Percentiles rank a stretch among this genome's conserved stretches.
Conservation (phyloP, 2,797 vertebrate genomes). For the Bradypodion pumilum region DNA sequence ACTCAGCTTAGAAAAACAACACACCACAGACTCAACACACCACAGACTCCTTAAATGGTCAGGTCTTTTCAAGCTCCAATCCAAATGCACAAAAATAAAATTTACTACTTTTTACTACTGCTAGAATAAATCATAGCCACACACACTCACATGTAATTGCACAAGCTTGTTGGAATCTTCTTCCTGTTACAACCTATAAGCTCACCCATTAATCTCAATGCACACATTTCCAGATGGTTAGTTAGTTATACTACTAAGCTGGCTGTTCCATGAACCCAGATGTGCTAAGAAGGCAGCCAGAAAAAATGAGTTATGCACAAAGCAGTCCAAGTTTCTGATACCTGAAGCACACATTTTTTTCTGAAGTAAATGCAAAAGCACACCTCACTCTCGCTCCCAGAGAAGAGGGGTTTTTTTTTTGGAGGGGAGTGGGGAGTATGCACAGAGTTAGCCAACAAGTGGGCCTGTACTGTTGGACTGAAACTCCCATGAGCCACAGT, state of each 20-base stretch:
- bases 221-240: conserved; percentile 64
- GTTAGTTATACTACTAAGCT: conserved; percentile 44
- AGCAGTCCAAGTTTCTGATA: background rate
- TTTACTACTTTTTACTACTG: conserved; percentile 39
- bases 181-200: conserved; percentile 53
- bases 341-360: background rate
- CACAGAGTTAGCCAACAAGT: background rate
- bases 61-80: conserved; percentile 32
- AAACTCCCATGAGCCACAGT: background rate
- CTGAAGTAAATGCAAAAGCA: background rate
- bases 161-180: conserved; percentile 63
- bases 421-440: background rate
- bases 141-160: conserved; percentile 52
- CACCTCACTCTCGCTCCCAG: background rate
- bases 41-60: conserved; percentile 19
- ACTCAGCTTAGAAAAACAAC: conserved; percentile 3
- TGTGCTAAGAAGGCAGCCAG: conserved; percentile 36
- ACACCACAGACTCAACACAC: conserved; percentile 7
- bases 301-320: conserved; percentile 38
- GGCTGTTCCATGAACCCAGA: conserved; percentile 46
- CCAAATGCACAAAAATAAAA: conserved; percentile 50
- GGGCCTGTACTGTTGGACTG: background rate
- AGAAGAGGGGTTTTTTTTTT: background rate
- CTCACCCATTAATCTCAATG: conserved; percentile 38
- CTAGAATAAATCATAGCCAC: conserved; percentile 59